Evolutionary conservation across 1,140 invertebrate genomes (phyloP), one percentile per base, ranked within the genome.

Genomic region (Elymnias hypermnestra): DNA sequence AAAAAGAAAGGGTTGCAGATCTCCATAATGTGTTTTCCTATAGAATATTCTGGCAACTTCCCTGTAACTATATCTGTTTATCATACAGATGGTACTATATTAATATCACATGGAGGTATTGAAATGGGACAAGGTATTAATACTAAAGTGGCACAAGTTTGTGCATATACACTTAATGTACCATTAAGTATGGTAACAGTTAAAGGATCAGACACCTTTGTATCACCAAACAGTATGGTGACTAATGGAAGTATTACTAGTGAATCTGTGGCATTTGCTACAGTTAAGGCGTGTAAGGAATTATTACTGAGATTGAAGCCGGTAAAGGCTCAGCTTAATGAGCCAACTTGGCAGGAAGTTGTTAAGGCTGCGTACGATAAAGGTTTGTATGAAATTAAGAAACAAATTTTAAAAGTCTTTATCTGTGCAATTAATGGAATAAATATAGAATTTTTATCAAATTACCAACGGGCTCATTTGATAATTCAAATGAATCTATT

Each of bases 61-160:
- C 84, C 89, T 26, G 87, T 88, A 0, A 77, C 89, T 5, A 87
- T 93, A 7, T 88, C 90, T 5, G 86, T 93, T n/a, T 91, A 90
- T 65, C 88, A 89, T 15, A 72, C 72, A 0, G 92, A 93, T 79
- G 92, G 91, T 3, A 90, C 91, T 0, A 89, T 94, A 1, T 75
- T 89, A 1, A 83, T 94, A 33, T 78, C 88, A 6, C 91, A 93
- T 54, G 91, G 89, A n/a, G 92, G 92, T 1, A 89, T 93, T 29
- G 92, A 94, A 76, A 90, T 90, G 73, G 93, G 92, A 1, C 92
- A 94, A 71, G 92, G 92, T 0, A 83, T 92, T 6, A 89, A 93
- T 37, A 91, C 79, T 0, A 92, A 92, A 56, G 66, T 72, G 0
- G 91, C 91, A 9, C 94, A 96, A 89, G 91, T 93, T 1, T 92